Evolutionary conservation across 2,797 vertebrate genomes (phyloP).

Genomic region (Eospalax fontanierii): DNA sequence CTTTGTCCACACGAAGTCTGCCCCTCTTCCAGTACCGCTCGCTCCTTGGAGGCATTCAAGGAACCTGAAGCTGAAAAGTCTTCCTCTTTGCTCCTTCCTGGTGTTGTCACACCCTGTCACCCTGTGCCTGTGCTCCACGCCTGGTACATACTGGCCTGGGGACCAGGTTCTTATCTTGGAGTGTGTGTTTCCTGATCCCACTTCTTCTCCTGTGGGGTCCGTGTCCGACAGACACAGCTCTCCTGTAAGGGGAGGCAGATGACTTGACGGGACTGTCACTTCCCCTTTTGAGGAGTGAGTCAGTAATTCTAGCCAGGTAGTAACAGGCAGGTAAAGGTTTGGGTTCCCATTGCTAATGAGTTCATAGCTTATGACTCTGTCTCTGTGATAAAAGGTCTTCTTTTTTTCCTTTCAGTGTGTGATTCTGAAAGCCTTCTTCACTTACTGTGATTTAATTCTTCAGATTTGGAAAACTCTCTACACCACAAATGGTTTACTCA

Average conservation of each 20-base stretch:
- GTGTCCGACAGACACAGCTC: not conserved
- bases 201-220: not conserved
- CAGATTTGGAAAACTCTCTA: not conserved
- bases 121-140: not conserved
- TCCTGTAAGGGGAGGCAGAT: not conserved
- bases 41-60: not conserved
- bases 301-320: not conserved
- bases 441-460: slow-evolving; percentile 28
- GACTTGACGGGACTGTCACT: not conserved
- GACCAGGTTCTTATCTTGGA: not conserved
- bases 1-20: not conserved
- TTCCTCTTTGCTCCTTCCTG: not conserved
- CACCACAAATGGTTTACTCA: not conserved
- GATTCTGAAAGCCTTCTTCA: not conserved
- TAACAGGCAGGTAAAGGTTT: not conserved
- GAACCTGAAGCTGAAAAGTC: not conserved
- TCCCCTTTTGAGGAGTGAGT: not conserved
- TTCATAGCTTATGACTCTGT: slow-evolving; percentile 4
- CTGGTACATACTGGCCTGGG: not conserved
- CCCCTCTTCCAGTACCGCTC: not conserved
- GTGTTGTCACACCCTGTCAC: not conserved
- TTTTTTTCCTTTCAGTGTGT: not conserved
- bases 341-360: not conserved
- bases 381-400: not conserved
- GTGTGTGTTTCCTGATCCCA: not conserved